phyloP scores from a whole-genome alignment of 2,797 vertebrate species.

The Gymnoscopelus microlampas region DNA sequence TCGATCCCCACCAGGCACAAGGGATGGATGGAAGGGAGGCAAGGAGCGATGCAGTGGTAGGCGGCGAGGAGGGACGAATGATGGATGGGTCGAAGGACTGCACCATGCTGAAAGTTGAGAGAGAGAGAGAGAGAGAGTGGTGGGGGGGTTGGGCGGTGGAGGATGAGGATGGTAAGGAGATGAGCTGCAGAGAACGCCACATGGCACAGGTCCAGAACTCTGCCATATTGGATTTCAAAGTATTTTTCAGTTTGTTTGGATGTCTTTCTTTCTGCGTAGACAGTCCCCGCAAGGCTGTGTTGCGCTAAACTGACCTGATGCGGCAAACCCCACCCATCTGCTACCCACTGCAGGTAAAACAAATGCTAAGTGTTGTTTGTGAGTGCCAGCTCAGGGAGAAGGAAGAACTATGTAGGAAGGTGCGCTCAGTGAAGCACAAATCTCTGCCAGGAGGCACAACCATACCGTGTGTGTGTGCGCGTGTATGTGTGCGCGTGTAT shows the following conservation, averaged over 20 bases:
- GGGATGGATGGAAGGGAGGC: too few relatives aligned
- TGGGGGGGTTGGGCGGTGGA: constrained; percentile 3
- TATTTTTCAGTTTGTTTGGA: constrained; percentile 29
- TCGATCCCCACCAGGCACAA: constrained; percentile 52
- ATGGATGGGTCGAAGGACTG: constrained; percentile 58
- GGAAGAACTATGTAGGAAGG: too few relatives aligned
- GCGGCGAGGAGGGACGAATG: constrained; percentile 42
- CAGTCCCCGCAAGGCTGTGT: too few relatives aligned
- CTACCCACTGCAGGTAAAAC: constrained; percentile 1
- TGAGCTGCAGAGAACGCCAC: constrained; percentile 42
- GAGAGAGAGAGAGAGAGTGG: constrained; percentile 39
- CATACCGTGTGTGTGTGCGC: neutral
- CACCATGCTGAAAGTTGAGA: constrained; percentile 59
- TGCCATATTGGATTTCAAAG: neutral
- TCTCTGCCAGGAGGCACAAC: too few relatives aligned
- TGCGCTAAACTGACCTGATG: neutral
- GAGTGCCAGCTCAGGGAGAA: too few relatives aligned
- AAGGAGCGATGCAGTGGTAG: constrained; percentile 34
- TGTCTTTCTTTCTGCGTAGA: constrained; percentile 14
- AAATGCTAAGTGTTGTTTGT: neutral
- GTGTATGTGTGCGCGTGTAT: neutral
- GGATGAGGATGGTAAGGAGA: constrained; percentile 37
- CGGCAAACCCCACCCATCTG: constrained; percentile 4
- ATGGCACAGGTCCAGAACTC: constrained; percentile 20
- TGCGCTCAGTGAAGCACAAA: too few relatives aligned